Percentiles rank a stretch among this genome's conserved stretches.
These are phyloP conservation scores for Aurelia aurita DNA, from an alignment of 30 jellyfish, hydroid and myxozoan species.

Conservation along the genomic window DNA sequence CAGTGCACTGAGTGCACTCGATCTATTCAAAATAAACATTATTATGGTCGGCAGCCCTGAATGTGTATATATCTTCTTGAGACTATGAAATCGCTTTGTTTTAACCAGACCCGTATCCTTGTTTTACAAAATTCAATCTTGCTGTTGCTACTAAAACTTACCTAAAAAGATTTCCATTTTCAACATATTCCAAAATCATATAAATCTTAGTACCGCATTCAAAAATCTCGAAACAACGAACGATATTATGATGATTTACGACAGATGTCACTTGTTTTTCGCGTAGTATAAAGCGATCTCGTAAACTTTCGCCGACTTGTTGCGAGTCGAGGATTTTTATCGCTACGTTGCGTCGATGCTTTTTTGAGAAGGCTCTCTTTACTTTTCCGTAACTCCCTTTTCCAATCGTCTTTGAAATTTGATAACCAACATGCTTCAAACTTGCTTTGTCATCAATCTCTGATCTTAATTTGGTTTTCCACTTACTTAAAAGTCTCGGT, in stretches of 20 bases:
- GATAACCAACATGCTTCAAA: constrained; percentile 63
- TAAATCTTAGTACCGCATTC: constrained; percentile 59
- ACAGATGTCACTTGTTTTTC: constrained; percentile 48
- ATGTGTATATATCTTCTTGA: no score
- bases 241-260: constrained; percentile 61
- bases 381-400: constrained; percentile 83
- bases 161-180: constrained; percentile 70
- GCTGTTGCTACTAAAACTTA: no score
- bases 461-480: neutral
- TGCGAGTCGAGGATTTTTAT: constrained; percentile 52
- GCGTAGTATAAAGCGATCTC: constrained; percentile 39
- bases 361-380: constrained; percentile 62
- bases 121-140: constrained; percentile 44
- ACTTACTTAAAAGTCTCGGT: neutral
- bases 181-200: constrained; percentile 57
- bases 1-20: no score
- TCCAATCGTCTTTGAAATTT: constrained; percentile 53
- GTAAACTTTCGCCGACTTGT: neutral
- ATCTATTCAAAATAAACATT: no score
- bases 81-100: no score
- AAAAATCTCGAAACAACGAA: constrained; percentile 57
- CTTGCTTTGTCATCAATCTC: constrained; percentile 44
- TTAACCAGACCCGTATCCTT: no score
- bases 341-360: constrained; percentile 50
- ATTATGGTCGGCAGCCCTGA: no score